Conservation (phyloP, 2,113 vertebrate genomes). For the Mobula birostris region DNA sequence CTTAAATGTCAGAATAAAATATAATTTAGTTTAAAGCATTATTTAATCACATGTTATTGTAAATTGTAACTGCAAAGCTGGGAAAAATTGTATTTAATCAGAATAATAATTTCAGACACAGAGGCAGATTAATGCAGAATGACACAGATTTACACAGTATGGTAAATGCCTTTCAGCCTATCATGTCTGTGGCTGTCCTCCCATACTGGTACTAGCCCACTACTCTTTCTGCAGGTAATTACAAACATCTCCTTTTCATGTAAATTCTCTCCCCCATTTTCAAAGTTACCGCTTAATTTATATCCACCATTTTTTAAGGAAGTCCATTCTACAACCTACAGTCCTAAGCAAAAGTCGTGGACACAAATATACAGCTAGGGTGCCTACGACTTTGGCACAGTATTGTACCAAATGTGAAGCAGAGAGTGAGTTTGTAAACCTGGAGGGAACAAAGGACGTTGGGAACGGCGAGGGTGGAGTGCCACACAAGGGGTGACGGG, state of each 20-base stretch:
- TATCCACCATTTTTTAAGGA: neutral
- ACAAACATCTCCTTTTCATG: neutral
- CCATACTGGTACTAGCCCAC: neutral
- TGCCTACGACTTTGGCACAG: no score
- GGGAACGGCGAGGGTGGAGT: no score
- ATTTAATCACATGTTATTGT: neutral
- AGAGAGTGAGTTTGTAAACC: no score
- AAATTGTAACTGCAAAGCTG: neutral
- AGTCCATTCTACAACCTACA: neutral
- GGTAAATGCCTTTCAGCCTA: neutral
- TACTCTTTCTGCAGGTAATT: neutral
- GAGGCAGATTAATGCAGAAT: neutral
- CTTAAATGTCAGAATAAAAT: neutral
- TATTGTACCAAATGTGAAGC: no score
- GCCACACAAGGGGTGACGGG: no score
- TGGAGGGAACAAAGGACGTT: no score
- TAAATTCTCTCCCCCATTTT: neutral
- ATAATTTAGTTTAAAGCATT: neutral
- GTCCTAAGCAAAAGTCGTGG: no score
- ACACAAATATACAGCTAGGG: no score
- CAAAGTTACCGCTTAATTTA: neutral
- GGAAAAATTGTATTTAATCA: neutral
- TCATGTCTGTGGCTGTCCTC: neutral
- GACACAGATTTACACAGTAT: neutral
- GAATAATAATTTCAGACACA: neutral